A percentile compares a stretch with the other conserved stretches of the same genome.
These are phyloP conservation scores for Irena cyanogastra DNA, from an alignment of 2,113 vertebrate genomes.

Conservation along the genomic window DNA sequence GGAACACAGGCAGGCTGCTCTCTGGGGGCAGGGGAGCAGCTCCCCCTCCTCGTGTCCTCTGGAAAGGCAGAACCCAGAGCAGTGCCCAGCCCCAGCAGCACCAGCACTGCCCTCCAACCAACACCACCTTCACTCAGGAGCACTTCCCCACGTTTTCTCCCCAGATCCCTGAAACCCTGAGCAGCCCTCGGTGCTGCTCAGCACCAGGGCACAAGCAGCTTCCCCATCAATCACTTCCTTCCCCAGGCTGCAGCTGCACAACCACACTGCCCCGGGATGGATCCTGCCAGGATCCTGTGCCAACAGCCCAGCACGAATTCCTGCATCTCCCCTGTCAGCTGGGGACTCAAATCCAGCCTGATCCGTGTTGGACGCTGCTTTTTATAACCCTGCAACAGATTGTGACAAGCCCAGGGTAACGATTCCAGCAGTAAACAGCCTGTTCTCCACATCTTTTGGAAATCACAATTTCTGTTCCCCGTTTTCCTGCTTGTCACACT, in stretches of 20 bases:
- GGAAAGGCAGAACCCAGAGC: neutral
- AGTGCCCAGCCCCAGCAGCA: neutral
- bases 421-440: neutral
- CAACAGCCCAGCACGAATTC: neutral
- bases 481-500: neutral
- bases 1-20: rapidly evolving
- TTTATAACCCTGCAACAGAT: neutral
- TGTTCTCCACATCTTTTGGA: neutral
- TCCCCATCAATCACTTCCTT: rapidly evolving
- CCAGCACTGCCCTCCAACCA: neutral
- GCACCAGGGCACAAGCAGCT: rapidly evolving
- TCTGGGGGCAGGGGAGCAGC: neutral
- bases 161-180: neutral
- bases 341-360: neutral
- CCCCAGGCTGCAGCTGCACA: neutral
- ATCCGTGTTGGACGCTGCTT: neutral
- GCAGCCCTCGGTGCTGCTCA: neutral
- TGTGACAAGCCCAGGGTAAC: neutral
- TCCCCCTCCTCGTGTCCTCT: neutral
- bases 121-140: rapidly evolving
- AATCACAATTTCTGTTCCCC: rapidly evolving
- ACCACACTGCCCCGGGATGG: rapidly evolving
- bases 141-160: neutral
- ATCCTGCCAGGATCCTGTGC: neutral
- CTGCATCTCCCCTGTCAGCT: neutral